A percentile compares a stretch with the other conserved stretches of the same genome.
Evolutionary conservation across 2,797 vertebrate species (phyloP).

Genomic region (Parauchenoglanis punctatus): DNA sequence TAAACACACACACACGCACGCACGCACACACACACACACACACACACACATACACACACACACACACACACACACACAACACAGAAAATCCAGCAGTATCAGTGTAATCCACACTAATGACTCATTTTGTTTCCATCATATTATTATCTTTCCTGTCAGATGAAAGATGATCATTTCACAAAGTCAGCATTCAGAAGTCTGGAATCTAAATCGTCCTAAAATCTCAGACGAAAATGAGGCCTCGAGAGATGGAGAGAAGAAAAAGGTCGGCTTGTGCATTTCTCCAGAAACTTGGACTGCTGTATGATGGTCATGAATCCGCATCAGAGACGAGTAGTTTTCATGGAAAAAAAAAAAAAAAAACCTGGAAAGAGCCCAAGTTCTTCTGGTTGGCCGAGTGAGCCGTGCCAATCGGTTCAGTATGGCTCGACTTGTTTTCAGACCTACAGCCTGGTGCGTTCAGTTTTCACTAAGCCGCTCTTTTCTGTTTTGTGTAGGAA

Average conservation of each 20-base stretch:
- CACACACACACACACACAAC: not conserved
- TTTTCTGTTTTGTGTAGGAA: not conserved
- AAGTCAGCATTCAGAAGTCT: slow-evolving; percentile 15
- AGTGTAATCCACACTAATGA: slow-evolving; percentile 15
- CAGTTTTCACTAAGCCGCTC: not conserved
- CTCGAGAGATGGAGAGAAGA: slow-evolving; percentile 9
- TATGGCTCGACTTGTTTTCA: slow-evolving; percentile 33
- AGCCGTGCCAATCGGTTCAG: slow-evolving; percentile 24
- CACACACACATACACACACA: not conserved
- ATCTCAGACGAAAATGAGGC: slow-evolving; percentile 26
- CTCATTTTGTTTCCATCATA: slow-evolving; percentile 43
- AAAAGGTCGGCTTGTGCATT: slow-evolving; percentile 27
- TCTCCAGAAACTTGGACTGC: slow-evolving; percentile 24
- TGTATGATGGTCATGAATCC: slow-evolving; percentile 28
- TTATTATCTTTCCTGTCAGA: slow-evolving; percentile 27
- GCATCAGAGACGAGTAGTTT: slow-evolving; percentile 6
- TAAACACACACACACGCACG: slow-evolving; percentile 25
- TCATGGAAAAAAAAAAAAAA: slow-evolving; percentile 4
- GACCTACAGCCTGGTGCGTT: not conserved
- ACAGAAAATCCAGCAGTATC: slow-evolving; percentile 24
- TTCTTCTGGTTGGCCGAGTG: slow-evolving; percentile 32
- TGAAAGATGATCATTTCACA: slow-evolving; percentile 36
- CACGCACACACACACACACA: slow-evolving; percentile 12
- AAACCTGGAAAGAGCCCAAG: slow-evolving; percentile 36
- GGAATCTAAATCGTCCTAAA: slow-evolving; percentile 13